Base-by-base conservation (phyloP, 2,113 vertebrate genomes). In the Athene cunicularia region DNA sequence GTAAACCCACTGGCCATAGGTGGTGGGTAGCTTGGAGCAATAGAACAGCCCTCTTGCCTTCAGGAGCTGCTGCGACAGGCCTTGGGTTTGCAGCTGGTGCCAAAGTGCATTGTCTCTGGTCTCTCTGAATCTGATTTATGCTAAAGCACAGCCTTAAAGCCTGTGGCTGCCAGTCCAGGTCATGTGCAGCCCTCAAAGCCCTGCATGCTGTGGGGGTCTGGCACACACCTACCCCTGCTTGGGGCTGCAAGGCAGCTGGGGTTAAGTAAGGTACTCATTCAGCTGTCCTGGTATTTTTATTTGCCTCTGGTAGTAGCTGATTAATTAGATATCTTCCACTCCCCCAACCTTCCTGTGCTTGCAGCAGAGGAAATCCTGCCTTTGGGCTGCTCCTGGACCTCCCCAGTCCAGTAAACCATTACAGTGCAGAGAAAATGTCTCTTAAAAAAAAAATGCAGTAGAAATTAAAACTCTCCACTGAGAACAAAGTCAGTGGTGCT, bases 391-490 rank as follows among this genome's bases (percentile, higher is more conserved):
- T 93, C 74, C 72, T 63, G 55, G 85, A 70, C 75, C 59, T 70
- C 79, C 24, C 63, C 2, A 5, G 66, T 39, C 59, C 82, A 83
- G 59, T 70, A 95, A 94, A 86, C 28, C 62, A 63, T 49, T 39
- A 63, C 32, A 15, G 45, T 33, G 49, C 86, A 79, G 83, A 50
- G 39, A 82, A 92, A 93, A 75, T 19, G 9, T 45, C 81, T 82
- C 84, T 87, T 95, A 49, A 75, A 71, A 49, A 75, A 71, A 71
- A 87, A 90, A 70, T 23, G 70, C n/a, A 37, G 45, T 32, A 85
- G 93, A 96, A 95, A 94, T 91, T 91, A 95, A 95, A 94, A 79
- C 73, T 81, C 80, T 94, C 83, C 41, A 19, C 49, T 49, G 91
- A 95, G 93, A 95, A 75, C 89, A 95, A 93, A 95, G 66, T 83